Percentiles rank a stretch among this genome's conserved stretches.
phyloP scores from a whole-genome alignment of 2,113 vertebrate species.

The Sus scrofa region T2T-Sscrofa CM000820.6:70874501-70875000 shows the following conservation, averaged over 20 bases:
- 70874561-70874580: neutral
- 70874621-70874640: neutral
- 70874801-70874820: neutral
- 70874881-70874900: neutral
- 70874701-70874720: neutral
- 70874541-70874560: neutral
- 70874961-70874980: neutral
- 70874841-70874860: neutral
- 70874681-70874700: neutral
- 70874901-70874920: neutral
- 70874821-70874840: rapidly evolving
- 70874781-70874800: neutral
- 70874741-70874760: neutral
- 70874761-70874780: neutral
- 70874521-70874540: too few relatives aligned
- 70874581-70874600: neutral
- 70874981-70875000: neutral
- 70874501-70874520: too few relatives aligned
- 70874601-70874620: neutral
- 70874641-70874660: neutral
- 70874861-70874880: neutral
- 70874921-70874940: neutral
- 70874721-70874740: too few relatives aligned
- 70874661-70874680: neutral
- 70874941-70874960: neutral